Percentiles rank a stretch among this genome's conserved stretches.
These are phyloP conservation scores for Lysiphlebus fabarum DNA, from an alignment of 1,140 invertebrate species.

Conservation along the genomic window DNA sequence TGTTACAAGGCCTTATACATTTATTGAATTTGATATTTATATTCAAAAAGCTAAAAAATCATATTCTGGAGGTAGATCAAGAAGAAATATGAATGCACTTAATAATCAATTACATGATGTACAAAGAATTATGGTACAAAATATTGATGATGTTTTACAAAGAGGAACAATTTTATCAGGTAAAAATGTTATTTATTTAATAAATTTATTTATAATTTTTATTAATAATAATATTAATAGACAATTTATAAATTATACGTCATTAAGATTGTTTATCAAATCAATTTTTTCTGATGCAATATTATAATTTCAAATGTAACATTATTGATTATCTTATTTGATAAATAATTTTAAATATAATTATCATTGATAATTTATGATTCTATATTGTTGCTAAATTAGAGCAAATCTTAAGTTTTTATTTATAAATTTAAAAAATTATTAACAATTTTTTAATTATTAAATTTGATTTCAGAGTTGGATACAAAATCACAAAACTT, in stretches of 20 bases:
- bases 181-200: too few species aligned
- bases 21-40: constrained; percentile 99
- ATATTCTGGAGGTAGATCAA: constrained; percentile 78
- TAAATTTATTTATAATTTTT: too few species aligned
- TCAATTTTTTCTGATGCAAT: too few species aligned
- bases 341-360: neutral
- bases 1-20: constrained; percentile 92
- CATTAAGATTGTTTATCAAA: too few species aligned
- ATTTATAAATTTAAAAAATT: too few species aligned
- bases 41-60: constrained; percentile 95
- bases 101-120: constrained; percentile 97
- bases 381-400: too few species aligned
- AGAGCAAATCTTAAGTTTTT: too few species aligned
- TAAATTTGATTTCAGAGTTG: constrained; percentile 70
- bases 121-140: constrained; percentile 99
- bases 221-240: too few species aligned
- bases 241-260: too few species aligned
- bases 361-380: neutral
- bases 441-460: constrained; percentile 2
- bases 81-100: constrained; percentile 83
- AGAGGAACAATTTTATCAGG: constrained; percentile 93
- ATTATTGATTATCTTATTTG: too few species aligned
- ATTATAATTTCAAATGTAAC: too few species aligned
- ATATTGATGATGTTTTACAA: constrained; percentile 98
- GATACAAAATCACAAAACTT: constrained; percentile 97